These are phyloP conservation scores for Coturnix japonica DNA, from an alignment of 2,113 vertebrate species.

Conservation along the genomic window DNA sequence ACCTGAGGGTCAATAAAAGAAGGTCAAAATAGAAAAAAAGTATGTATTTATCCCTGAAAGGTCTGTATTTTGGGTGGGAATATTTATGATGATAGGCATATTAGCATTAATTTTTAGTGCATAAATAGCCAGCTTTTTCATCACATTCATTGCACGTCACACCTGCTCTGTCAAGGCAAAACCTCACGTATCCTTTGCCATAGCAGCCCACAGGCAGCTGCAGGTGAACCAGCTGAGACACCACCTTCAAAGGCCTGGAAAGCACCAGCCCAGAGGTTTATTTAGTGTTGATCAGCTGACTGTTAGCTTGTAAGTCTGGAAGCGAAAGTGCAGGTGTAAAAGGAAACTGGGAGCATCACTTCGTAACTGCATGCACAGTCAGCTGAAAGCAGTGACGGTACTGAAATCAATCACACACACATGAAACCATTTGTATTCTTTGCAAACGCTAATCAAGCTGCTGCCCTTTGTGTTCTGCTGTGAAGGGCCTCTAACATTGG, in stretches of 20 bases:
- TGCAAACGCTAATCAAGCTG: not conserved
- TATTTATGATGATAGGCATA: not conserved
- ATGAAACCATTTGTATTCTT: not conserved
- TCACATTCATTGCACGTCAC: not conserved
- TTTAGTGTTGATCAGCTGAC: not conserved
- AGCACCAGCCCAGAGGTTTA: not conserved
- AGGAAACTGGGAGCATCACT: not conserved
- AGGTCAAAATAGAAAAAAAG: not conserved
- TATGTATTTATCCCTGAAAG: not conserved
- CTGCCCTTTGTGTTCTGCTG: not conserved
- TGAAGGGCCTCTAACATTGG: not conserved
- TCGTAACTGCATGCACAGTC: not conserved
- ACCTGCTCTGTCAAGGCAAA: not conserved
- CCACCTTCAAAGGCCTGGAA: not conserved
- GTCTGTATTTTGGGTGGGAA: not conserved
- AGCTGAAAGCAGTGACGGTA: not conserved
- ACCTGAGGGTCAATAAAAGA: not conserved
- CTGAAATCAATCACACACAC: not conserved
- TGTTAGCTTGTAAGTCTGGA: not conserved
- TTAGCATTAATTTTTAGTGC: too few relatives aligned
- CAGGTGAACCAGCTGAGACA: not conserved
- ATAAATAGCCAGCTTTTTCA: not conserved
- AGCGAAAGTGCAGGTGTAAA: not conserved
- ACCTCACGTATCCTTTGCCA: not conserved
- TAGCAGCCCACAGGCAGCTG: not conserved